Evolutionary conservation across 2,797 vertebrate genomes (phyloP).

Genomic region (Balearica regulorum): DNA sequence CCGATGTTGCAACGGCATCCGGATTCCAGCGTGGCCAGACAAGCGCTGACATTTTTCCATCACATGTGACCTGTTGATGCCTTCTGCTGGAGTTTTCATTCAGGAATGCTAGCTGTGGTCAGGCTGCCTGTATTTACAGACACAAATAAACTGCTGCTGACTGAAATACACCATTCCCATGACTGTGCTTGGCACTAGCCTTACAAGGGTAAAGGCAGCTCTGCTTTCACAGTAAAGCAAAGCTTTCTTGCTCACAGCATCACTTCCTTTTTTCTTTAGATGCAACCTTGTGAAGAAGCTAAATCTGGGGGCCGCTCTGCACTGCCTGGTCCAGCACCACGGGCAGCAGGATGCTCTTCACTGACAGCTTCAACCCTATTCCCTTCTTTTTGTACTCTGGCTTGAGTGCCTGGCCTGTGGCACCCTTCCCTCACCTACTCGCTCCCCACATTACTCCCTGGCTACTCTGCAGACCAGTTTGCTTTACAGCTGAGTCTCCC

Average conservation of each 20-base stretch:
- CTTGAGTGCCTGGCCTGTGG: background rate
- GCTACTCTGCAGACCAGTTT: background rate
- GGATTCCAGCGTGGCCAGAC: conserved; percentile 18
- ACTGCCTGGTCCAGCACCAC: fast-evolving
- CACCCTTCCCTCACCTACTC: background rate
- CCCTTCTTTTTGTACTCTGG: background rate
- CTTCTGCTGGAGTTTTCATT: background rate
- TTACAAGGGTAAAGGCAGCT: background rate
- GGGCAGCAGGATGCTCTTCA: background rate
- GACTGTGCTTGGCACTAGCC: background rate
- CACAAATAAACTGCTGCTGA: conserved; percentile 38
- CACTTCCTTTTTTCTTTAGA: background rate
- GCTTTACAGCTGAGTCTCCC: background rate
- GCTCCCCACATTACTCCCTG: background rate
- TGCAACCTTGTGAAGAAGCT: background rate
- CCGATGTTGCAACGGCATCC: conserved; percentile 13
- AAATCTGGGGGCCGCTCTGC: background rate
- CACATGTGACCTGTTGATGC: background rate
- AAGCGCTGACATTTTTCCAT: conserved; percentile 27
- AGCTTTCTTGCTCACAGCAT: background rate
- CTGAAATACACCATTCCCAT: conserved; percentile 26
- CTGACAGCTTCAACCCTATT: background rate
- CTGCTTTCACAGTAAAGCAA: background rate
- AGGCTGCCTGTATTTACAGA: conserved; percentile 1
- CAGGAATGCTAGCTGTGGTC: conserved; percentile 50